Base-by-base conservation (phyloP, 37 sponge, comb jelly and placozoan species). In the Crambe crambe region DNA sequence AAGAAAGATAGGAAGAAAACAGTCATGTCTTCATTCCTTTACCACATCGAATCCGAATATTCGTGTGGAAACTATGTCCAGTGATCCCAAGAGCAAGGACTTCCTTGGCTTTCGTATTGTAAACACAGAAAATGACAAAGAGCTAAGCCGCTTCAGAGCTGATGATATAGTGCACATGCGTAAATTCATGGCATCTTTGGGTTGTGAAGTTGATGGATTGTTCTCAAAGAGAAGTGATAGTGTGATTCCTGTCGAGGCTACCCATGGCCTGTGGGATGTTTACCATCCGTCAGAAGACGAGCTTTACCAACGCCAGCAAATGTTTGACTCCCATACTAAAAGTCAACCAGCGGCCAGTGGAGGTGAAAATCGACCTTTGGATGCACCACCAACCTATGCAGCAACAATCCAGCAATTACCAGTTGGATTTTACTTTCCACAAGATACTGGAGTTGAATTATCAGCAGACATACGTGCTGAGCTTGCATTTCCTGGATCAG, bases 221-320 rank as follows among this genome's bases (percentile, higher is more conserved):
- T 90, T 91, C 61, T 73, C 87, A 1, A 67, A 72, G 75, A 64
- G 59, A 34, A 42, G 41, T 0, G 90, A 80, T 21, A 64, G 76
- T 70, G 56, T 23, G 4, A 67, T 73, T 18, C 74, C 79, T 26
- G 73, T 86, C 37, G 91, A 91, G 63, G 87, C 91, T 8, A 86
- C 83, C 6, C 87, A 83, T 64, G 91, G 91, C 17, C 58, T 77
- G 21, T 86, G 83, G 83, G 87, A 91, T 73, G 83, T 86, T 31
- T 57, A 78, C 17, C 91, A 91, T 72, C 87, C 87, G 6, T 86
- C 87, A 2, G 83, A 86, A 58, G 87, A 91, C 35, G 91, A 86
- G 69, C 73, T 82, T 21, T 59, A 41, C 18, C 87, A 91, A 43
- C 72, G 75, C 26, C 74, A 86, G 41, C 51, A 82, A 34, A 36